Evolutionary conservation across 2,797 vertebrate genomes (phyloP).

Genomic region (Cirrhinus mrigala): DNA sequence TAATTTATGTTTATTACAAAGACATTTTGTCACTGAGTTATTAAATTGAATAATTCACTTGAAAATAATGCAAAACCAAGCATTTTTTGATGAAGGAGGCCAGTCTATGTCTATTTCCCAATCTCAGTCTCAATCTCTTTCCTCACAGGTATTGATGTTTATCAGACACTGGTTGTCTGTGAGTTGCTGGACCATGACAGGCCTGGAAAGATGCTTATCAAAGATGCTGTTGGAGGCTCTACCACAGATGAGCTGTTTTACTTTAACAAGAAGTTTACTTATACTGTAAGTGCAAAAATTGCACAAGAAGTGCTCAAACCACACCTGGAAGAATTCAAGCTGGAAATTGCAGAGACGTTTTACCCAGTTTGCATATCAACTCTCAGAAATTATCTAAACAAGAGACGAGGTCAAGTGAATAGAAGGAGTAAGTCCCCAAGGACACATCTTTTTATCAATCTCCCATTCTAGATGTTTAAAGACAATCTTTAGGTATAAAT

Average conservation of each 20-base stretch:
- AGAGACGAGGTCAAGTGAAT: background rate
- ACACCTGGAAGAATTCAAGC: background rate
- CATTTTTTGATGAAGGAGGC: too few species aligned
- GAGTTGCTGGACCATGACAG: background rate
- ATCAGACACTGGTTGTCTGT: background rate
- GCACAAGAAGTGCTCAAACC: background rate
- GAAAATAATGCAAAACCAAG: background rate
- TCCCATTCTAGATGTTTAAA: background rate
- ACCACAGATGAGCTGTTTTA: background rate
- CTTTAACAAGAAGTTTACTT: background rate
- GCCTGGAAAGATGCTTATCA: background rate
- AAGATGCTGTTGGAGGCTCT: background rate
- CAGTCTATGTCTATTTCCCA: background rate
- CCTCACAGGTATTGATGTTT: background rate
- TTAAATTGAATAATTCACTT: too few species aligned
- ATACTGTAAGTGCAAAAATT: background rate
- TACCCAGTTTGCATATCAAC: background rate
- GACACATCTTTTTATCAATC: background rate
- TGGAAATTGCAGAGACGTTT: background rate
- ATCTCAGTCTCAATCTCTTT: too few species aligned
- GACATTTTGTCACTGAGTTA: too few species aligned
- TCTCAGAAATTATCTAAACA: slow-evolving; percentile 2
- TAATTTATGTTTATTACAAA: too few species aligned
- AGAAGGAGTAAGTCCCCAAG: background rate
- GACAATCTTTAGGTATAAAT: background rate